Base-by-base conservation (phyloP, 2,113 vertebrate genomes). In the Notarius quadriscutis region DNA sequence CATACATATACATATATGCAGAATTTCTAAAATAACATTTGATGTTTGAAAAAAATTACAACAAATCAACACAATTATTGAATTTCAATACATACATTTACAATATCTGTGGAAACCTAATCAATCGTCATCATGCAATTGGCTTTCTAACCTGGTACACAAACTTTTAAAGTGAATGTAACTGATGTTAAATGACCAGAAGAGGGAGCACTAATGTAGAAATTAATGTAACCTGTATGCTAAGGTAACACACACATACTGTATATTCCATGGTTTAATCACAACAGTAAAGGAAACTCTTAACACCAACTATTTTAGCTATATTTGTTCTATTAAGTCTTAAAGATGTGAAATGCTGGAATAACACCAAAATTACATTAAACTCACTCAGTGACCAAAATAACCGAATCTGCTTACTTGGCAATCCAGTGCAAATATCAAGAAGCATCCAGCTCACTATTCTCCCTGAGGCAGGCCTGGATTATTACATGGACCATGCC, bases 181-280 rank as follows among this genome's bases (percentile, higher is more conserved):
- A 50, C n/a, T 69, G 22, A 86, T 86, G 48, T 14, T 67, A 80
- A 80, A 65, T 86, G 77, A 69, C 85, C 85, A 86, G 65, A 60
- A 81, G 77, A 86, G 85, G 77, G 78, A 86, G 85, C 65, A 86
- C 78, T 81, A 72, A 72, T 60, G 63, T 81, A 58, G 78, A 11
- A 58, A 81, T 69, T 48, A 69, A 67, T n/a, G 20, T 34, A n/a
- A 30, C 14, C n/a, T 65, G 34, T n/a, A 60, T 78, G 53, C 14
- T 57, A 79, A 58, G 27, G 7, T 58, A 58, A 79, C 15, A 79
- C 5, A 79, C 11, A 78, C n/a, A 30, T 2, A 69, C 11, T 25
- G 74, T 50, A 25, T 77, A 77, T 11, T 50, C 1, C 3, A 10
- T 11, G 4, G 10, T 69, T 69, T 15, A 69, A 27, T 67, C 11